A percentile compares a stretch with the other conserved stretches of the same genome.
Evolutionary conservation across 2,888 invertebrate species (phyloP).

Genomic region (Andricus curvator): DNA sequence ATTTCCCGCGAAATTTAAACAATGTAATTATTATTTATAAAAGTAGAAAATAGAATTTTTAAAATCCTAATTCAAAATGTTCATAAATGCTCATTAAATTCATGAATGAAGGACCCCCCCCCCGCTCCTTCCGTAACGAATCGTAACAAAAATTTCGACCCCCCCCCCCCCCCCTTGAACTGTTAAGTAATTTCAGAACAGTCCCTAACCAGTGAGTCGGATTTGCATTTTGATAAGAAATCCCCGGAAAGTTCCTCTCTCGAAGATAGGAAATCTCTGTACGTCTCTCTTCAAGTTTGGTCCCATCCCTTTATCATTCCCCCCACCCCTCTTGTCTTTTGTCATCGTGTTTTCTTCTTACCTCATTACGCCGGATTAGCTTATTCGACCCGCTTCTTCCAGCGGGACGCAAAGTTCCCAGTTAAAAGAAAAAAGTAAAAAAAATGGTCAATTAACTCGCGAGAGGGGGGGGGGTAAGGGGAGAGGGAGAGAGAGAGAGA

Average conservation of each 20-base stretch:
- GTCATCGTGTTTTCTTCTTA: slow-evolving; percentile 72
- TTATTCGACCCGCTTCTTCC: slow-evolving; percentile 65
- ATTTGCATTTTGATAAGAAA: slow-evolving; percentile 79
- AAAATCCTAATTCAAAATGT: no score
- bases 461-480: neutral
- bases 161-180: no score
- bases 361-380: slow-evolving; percentile 76
- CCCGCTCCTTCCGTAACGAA: no score
- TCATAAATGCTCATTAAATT: no score
- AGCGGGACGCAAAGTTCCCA: slow-evolving; percentile 59
- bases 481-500: no score
- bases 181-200: no score
- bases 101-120: no score
- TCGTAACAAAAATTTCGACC: no score
- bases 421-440: slow-evolving; percentile 48
- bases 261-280: slow-evolving; percentile 65
- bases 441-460: slow-evolving; percentile 60
- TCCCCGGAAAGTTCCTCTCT: slow-evolving; percentile 72
- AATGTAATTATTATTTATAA: no score
- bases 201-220: slow-evolving; percentile 53
- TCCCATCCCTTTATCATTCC: neutral
- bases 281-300: slow-evolving; percentile 49
- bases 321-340: slow-evolving; percentile 37
- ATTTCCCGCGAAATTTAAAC: no score
- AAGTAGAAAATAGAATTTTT: no score